Evolutionary conservation across 2,113 vertebrate genomes (phyloP).

Genomic region (Oreamnos americanus): DNA sequence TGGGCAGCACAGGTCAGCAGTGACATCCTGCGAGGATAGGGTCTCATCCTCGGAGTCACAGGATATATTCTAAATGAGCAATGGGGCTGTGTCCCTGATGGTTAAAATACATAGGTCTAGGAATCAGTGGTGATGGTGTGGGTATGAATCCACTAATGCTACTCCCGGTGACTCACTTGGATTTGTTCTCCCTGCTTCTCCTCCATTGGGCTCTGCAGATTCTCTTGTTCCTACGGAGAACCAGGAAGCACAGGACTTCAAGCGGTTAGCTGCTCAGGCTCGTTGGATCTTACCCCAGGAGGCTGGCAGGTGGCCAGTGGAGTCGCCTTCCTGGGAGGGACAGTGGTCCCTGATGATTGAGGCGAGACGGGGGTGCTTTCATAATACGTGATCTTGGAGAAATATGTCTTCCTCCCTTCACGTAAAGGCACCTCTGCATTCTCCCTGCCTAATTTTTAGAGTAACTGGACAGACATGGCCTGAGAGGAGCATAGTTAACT

Average conservation of each 20-base stretch:
- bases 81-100: background rate
- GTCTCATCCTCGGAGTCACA: background rate
- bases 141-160: background rate
- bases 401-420: background rate
- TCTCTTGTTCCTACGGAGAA: background rate
- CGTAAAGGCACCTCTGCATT: background rate
- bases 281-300: background rate
- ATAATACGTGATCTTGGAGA: background rate
- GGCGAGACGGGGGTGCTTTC: rapidly evolving
- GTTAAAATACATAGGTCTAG: background rate
- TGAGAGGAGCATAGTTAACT: background rate
- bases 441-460: background rate
- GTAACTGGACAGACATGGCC: background rate
- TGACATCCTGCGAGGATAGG: background rate
- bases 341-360: background rate
- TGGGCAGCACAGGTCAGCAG: background rate
- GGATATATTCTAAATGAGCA: background rate
- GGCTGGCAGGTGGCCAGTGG: background rate
- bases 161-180: background rate
- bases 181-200: background rate
- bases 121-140: background rate
- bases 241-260: background rate
- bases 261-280: background rate
- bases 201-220: background rate
- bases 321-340: background rate